Evolutionary conservation across 2,797 vertebrate species (phyloP).

Genomic region (Microctenopoma lineatum): DNA sequence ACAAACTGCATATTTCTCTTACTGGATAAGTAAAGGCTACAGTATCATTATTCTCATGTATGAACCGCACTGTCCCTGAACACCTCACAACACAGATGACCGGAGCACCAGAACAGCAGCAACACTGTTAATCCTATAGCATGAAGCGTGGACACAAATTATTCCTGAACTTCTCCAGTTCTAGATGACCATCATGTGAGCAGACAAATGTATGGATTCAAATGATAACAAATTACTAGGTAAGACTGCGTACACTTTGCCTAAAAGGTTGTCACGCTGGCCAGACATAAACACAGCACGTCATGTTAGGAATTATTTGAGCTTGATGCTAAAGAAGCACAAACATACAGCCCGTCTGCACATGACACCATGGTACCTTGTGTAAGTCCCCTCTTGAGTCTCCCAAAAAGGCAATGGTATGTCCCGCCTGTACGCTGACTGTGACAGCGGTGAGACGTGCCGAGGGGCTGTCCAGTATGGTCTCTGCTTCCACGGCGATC

Average conservation of each 20-base stretch:
- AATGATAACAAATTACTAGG: background rate
- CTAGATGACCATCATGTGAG: background rate
- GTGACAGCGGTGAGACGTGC: conserved; percentile 93
- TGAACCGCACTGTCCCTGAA: no score
- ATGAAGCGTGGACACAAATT: no score
- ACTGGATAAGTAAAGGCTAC: no score
- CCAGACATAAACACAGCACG: background rate
- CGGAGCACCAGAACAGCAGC: no score
- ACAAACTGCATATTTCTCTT: no score
- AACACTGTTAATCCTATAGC: no score
- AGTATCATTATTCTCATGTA: no score
- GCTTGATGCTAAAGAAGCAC: background rate
- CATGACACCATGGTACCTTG: conserved; percentile 83
- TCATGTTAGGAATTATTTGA: background rate
- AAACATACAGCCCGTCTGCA: background rate
- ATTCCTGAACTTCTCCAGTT: no score
- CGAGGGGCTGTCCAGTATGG: conserved; percentile 88
- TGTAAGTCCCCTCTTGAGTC: conserved; percentile 93
- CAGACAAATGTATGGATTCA: background rate
- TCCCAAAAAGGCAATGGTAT: conserved; percentile 94
- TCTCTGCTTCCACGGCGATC: conserved; percentile 85
- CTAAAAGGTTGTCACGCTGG: background rate
- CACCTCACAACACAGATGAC: no score
- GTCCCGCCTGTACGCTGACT: conserved; percentile 87
- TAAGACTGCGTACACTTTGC: background rate